Percentiles rank a stretch among this genome's conserved stretches.
These are phyloP conservation scores for Hecatera dysodea DNA, from an alignment of 2,888 invertebrate genomes.

Conservation along the genomic window DNA sequence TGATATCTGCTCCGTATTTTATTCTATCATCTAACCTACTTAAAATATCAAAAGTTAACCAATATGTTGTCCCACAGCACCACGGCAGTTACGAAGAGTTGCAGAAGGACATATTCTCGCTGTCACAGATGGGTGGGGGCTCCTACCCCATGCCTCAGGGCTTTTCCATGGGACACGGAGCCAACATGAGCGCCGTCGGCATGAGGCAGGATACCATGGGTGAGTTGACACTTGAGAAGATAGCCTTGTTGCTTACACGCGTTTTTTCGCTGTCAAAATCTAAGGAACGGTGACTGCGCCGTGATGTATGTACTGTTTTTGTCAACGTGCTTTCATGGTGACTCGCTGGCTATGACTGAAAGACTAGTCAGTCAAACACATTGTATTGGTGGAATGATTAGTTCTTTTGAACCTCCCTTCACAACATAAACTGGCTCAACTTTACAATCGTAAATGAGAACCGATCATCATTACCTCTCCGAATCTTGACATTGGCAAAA, in stretches of 20 bases:
- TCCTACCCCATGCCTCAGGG: slow-evolving; percentile 99
- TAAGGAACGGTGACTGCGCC: neutral
- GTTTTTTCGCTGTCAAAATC: neutral
- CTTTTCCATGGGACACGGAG: slow-evolving; percentile 98
- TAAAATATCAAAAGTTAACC: neutral
- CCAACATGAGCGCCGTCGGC: slow-evolving; percentile 97
- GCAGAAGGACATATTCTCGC: slow-evolving; percentile 88
- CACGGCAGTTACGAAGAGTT: slow-evolving; percentile 89
- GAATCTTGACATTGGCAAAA: too few relatives aligned
- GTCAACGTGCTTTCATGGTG: neutral
- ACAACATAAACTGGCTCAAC: too few relatives aligned
- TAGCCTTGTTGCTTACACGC: neutral
- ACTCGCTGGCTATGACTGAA: neutral
- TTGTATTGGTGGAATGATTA: too few relatives aligned
- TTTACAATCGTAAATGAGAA: too few relatives aligned
- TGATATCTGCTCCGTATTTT: too few relatives aligned
- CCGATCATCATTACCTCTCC: too few relatives aligned
- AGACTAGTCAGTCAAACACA: neutral
- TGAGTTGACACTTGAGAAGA: slow-evolving; percentile 65
- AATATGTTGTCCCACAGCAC: slow-evolving; percentile 74
- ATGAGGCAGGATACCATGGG: slow-evolving; percentile 93
- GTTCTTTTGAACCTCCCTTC: too few relatives aligned
- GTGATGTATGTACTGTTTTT: neutral
- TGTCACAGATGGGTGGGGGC: slow-evolving; percentile 97
- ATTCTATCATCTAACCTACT: too few relatives aligned